Evolutionary conservation across 2,113 vertebrate genomes (phyloP).

Genomic region (Cyprinodon brontotheroides): DNA sequence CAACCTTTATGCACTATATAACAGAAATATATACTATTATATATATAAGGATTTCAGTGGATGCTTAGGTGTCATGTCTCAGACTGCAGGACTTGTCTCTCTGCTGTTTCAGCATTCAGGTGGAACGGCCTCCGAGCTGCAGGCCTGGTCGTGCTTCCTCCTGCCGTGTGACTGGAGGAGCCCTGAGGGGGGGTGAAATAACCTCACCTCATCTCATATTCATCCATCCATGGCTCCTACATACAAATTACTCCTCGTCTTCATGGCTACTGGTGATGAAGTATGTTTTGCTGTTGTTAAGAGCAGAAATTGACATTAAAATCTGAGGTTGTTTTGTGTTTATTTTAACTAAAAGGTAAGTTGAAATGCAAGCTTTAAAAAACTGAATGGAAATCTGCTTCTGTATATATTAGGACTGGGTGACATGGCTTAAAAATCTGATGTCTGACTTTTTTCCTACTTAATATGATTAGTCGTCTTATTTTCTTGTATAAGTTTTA

Average conservation of each 20-base stretch:
- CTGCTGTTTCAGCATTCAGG: conserved; percentile 26
- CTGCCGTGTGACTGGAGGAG: conserved; percentile 42
- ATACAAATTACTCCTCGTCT: conserved; percentile 52
- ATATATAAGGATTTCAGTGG: conserved; percentile 4
- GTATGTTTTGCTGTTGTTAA: not conserved
- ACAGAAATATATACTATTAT: not conserved
- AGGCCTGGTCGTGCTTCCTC: conserved; percentile 18
- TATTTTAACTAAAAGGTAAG: not conserved
- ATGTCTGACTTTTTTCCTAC: not conserved
- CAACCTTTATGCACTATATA: conserved; percentile 1
- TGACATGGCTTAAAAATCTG: not conserved
- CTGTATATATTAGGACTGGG: not conserved
- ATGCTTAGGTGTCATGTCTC: not conserved
- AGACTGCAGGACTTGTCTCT: not conserved
- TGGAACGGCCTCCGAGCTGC: conserved; percentile 27
- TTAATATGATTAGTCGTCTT: too few species aligned
- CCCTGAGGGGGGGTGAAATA: conserved; percentile 31
- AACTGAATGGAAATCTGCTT: not conserved
- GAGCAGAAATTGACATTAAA: not conserved
- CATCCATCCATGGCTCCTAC: conserved; percentile 55
- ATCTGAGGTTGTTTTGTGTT: not conserved
- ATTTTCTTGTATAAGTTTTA: too few species aligned
- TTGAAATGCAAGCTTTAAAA: not conserved
- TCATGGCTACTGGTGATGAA: conserved; percentile 19
- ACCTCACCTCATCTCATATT: conserved; percentile 59